Conservation (phyloP, 2,797 vertebrate genomes). For the Sebastes alutus region DNA sequence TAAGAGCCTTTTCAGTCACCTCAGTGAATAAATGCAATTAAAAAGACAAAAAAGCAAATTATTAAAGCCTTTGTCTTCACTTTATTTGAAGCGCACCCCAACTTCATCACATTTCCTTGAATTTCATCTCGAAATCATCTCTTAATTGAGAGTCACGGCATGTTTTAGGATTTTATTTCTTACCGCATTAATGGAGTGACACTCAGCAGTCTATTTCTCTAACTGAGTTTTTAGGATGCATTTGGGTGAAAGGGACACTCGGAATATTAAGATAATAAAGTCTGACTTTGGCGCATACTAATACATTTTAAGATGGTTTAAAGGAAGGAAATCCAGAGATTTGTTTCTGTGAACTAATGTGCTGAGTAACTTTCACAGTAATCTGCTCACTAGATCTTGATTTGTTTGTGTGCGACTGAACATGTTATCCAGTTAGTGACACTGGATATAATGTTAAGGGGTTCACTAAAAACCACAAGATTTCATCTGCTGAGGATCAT, state of each 20-base stretch:
- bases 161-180: neutral
- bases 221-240: neutral
- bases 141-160: neutral
- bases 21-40: constrained; percentile 21
- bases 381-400: neutral
- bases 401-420: neutral
- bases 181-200: neutral
- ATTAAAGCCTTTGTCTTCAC: neutral
- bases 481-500: neutral
- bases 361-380: neutral
- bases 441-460: too few relatives aligned
- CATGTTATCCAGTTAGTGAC: neutral
- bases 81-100: neutral
- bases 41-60: neutral
- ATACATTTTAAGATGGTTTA: neutral
- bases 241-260: neutral
- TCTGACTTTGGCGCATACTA: neutral
- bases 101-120: neutral
- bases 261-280: neutral
- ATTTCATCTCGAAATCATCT: neutral
- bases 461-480: too few relatives aligned
- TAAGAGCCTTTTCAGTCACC: constrained; percentile 36
- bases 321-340: too few relatives aligned
- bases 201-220: neutral
- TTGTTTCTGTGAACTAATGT: neutral